These are phyloP conservation scores for Agrenia bidenticulata DNA, from an alignment of 2,888 invertebrate species.

Conservation along the genomic window DNA sequence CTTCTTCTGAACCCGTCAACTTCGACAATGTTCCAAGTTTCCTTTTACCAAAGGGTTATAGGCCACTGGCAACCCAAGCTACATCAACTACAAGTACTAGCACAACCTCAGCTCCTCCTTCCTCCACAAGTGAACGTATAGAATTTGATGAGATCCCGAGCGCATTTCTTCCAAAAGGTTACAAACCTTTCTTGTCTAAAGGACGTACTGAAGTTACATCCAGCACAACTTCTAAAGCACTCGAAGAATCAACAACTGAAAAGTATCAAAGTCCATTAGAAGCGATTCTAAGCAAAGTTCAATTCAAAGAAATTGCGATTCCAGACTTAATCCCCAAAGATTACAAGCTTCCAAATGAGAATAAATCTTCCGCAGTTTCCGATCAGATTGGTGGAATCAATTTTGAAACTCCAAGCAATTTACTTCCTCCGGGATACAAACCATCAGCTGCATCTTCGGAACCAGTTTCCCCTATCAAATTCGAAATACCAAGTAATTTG, in stretches of 20 bases:
- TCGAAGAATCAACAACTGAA: slow-evolving; percentile 25
- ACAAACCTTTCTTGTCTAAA: slow-evolving; percentile 2
- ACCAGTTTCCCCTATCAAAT: slow-evolving; percentile 27
- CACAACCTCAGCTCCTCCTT: slow-evolving; percentile 40
- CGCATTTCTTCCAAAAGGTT: slow-evolving; percentile 21
- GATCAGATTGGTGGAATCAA: slow-evolving; percentile 55
- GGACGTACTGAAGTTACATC: slow-evolving; percentile 53
- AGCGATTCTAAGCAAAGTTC: slow-evolving; percentile 59
- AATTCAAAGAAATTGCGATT: slow-evolving; percentile 55
- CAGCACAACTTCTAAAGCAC: slow-evolving; percentile 36
- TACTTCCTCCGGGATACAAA: slow-evolving; percentile 67
- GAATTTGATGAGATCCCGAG: background rate
- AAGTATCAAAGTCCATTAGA: slow-evolving; percentile 56
- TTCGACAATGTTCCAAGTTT: slow-evolving; percentile 54
- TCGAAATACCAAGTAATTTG: slow-evolving; percentile 33
- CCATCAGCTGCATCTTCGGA: slow-evolving; percentile 58
- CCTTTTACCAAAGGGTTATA: slow-evolving; percentile 66
- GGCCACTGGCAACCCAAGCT: slow-evolving; percentile 53
- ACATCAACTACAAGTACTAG: slow-evolving; percentile 21
- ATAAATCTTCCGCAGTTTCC: slow-evolving; percentile 11
- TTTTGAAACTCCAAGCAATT: slow-evolving; percentile 61
- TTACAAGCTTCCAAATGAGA: slow-evolving; percentile 26
- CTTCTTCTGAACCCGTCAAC: slow-evolving; percentile 26
- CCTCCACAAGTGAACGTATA: slow-evolving; percentile 23
- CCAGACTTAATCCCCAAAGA: slow-evolving; percentile 37